phyloP scores from a whole-genome alignment of 2,113 vertebrate species.

The Spea multiplicata region DNA sequence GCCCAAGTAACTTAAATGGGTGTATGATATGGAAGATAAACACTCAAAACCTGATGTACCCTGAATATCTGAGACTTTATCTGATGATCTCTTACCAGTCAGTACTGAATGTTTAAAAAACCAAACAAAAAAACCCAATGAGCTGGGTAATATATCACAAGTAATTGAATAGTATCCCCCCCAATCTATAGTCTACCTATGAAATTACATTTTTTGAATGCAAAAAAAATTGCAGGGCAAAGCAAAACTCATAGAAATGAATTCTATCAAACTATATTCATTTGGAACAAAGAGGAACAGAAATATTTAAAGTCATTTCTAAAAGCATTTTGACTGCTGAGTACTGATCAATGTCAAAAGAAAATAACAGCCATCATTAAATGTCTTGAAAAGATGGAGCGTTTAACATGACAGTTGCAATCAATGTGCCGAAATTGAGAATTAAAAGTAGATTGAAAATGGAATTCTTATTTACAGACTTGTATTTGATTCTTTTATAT shows the following conservation, averaged over 20 bases:
- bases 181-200: no score
- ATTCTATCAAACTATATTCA: slow-evolving; percentile 12
- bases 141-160: no score
- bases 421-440: slow-evolving; percentile 27
- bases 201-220: no score
- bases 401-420: slow-evolving; percentile 37
- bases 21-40: no score
- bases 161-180: no score
- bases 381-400: slow-evolving; percentile 24
- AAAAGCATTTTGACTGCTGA: slow-evolving; percentile 36
- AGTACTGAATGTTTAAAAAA: no score
- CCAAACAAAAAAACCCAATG: no score
- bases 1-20: no score
- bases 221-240: no score
- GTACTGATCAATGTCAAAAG: slow-evolving; percentile 28
- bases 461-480: slow-evolving; percentile 21
- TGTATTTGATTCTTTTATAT: slow-evolving; percentile 3
- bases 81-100: no score
- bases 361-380: slow-evolving; percentile 28
- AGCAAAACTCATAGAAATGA: background rate
- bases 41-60: no score
- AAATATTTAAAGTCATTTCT: slow-evolving; percentile 32
- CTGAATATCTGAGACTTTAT: no score
- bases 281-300: slow-evolving; percentile 17
- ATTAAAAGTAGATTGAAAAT: slow-evolving; percentile 28